Evolutionary conservation across 2,113 vertebrate species (phyloP), one percentile per base, ranked within the genome.

Genomic region (Cyprinodon brontotheroides): DNA sequence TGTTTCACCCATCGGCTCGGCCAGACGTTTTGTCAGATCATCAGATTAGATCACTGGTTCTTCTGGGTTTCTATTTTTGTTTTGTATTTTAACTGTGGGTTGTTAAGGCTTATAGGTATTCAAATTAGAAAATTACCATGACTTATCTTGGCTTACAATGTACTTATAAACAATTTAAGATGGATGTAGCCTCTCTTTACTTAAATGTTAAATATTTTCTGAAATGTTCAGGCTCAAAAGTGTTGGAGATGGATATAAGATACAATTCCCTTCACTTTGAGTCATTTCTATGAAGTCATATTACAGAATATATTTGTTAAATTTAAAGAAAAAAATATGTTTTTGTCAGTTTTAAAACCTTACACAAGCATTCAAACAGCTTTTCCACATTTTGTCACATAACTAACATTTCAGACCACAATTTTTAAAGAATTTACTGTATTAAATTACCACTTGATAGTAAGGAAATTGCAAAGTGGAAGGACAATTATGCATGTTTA

Each of bases 1-100:
- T 45, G 13, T 48, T 67, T 72, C 53, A 38, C 12, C 47, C 60
- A 40, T 83, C 53, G 75, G 67, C 57, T 53, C 15, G 47, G 65
- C 60, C 29, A 68, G 37, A 47, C 43, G 68, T 20, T 20, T 72
- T 6, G n/a, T 22, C 20, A 69, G 50, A 59, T 70, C 53, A 66
- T 48, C 40, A 65, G 15, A 60, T 39, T 70, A 29, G 41, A 41
- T 41, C 41, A 41, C 9, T 9, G 5, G 0, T 57, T 57, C 17
- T 57, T n/a, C 50, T 57, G 50, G 50, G 50, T 20, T 1, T 57
- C 17, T 9, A 15, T 53, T 53, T 2, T 53, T 5, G 15, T 53
- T 15, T 20, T 29, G 29, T 29, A 29, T 40, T 66, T 14, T 38
- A 9, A 15, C 47, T 60, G 13, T 20, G 17, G 15, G 8, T 62